Evolutionary conservation across 2,797 vertebrate species (phyloP), one percentile per base, ranked within the genome.

Genomic region (Microcaecilia unicolor): DNA sequence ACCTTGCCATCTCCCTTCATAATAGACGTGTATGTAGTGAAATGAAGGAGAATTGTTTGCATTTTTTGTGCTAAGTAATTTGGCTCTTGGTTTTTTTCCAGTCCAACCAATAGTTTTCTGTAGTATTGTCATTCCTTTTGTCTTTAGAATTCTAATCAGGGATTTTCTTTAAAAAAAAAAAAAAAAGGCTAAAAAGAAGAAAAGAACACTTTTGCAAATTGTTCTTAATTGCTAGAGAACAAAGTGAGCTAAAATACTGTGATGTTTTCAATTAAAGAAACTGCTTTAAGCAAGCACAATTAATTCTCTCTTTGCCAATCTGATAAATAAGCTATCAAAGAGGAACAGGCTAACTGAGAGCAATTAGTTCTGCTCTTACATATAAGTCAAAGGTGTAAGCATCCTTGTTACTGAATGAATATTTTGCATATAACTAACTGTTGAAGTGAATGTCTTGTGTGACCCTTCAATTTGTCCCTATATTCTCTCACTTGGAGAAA

Each of bases 201-300:
- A 75, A 78, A 79, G 80, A 78, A 62, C 65, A 51, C 61, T 78
- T 79, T 81, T 70, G 71, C 72, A 80, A 86, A 88, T 91, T 90
- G 87, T 84, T 87, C 86, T 91, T 93, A 91, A 95, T 93, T 93
- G 89, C 80, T 65, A 25, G 70, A 76, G 72, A 74, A 79, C 70
- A 36, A 73, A 81, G 67, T 74, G 56, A 81, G 52, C 75, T 84
- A 78, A n/a, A 84, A 73, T 56, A 63, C 61, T 58, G 58, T 50
- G 70, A 62, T 83, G 66, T 83, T 83, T 85, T 70, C 78, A 86
- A 86, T 86, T 84, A 81, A 66, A 67, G 70, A 53, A 73, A 71
- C 70, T 80, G 80, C 86, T 90, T 88, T 67, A 78, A 88, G 72
- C 65, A 45, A 54, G 76, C 41, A 64, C 78, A 81, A 78, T 83